Conservation (phyloP, 1,140 invertebrate genomes). For the Neocloeon triangulifer region DNA sequence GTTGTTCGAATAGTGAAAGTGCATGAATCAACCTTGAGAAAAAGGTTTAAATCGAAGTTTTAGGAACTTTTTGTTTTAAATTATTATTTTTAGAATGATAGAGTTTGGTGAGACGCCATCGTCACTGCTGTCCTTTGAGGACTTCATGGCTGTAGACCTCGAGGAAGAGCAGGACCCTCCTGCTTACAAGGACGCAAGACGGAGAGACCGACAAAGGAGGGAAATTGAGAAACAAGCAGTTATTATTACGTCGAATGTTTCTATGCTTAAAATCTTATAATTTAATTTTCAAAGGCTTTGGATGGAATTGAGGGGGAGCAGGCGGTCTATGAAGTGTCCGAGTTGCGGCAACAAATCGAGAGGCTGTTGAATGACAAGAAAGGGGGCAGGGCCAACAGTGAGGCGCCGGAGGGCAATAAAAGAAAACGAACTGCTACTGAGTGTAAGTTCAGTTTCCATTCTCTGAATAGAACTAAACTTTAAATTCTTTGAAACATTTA, state of each 20-base stretch:
- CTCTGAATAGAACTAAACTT: too few relatives aligned
- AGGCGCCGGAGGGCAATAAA: not conserved
- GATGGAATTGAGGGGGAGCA: conserved; percentile 14
- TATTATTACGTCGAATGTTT: conserved; percentile 16
- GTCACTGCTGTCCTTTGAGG: conserved; percentile 71
- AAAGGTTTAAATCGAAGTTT: conserved; percentile 29
- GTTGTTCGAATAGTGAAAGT: conserved; percentile 92
- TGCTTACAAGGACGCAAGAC: conserved; percentile 70
- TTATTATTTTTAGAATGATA: conserved; percentile 32
- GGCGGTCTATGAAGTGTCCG: conserved; percentile 15
- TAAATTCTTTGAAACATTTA: too few relatives aligned
- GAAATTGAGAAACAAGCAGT: too few relatives aligned
- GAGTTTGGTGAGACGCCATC: conserved; percentile 95
- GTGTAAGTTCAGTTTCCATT: too few relatives aligned
- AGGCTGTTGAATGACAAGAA: conserved; percentile 7
- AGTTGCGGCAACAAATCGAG: conserved; percentile 8
- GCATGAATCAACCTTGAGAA: conserved; percentile 78
- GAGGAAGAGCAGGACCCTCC: conserved; percentile 94
- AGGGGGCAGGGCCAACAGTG: too few relatives aligned
- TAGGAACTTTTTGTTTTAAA: not conserved
- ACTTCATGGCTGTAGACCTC: conserved; percentile 92
- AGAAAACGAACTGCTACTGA: too few relatives aligned
- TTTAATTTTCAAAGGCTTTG: too few relatives aligned
- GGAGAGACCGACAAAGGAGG: conserved; percentile 58
- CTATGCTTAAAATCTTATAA: conserved; percentile 2